These are phyloP conservation scores for Linnaemya vulpina DNA, from an alignment of 2,888 invertebrate species.

Conservation along the genomic window DNA sequence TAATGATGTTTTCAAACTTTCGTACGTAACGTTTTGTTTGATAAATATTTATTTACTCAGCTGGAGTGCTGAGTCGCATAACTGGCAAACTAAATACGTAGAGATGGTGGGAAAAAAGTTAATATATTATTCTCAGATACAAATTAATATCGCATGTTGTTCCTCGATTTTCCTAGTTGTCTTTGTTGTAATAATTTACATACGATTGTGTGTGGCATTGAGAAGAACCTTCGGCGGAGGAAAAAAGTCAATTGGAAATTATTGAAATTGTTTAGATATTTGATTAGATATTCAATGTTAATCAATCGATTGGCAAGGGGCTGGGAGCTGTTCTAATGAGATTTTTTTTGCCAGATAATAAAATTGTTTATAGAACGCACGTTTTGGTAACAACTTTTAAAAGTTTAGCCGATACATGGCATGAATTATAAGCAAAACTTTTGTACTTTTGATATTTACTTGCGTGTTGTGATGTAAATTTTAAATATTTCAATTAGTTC, in stretches of 20 bases:
- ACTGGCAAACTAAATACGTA: slow-evolving; percentile 47
- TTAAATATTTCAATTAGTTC: too few relatives aligned
- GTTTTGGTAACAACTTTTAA: background rate
- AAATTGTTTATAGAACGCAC: background rate
- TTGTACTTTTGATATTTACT: too few relatives aligned
- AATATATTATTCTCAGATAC: slow-evolving; percentile 31
- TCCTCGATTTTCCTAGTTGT: background rate
- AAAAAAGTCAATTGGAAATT: slow-evolving; percentile 1
- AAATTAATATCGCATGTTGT: slow-evolving; percentile 38
- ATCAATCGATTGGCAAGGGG: background rate
- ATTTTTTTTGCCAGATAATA: background rate
- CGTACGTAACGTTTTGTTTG: slow-evolving; percentile 1
- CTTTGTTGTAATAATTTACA: slow-evolving; percentile 51
- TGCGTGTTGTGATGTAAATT: too few relatives aligned
- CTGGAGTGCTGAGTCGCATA: slow-evolving; percentile 45
- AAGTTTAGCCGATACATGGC: too few relatives aligned
- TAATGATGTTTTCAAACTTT: background rate
- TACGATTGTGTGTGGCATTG: slow-evolving; percentile 58
- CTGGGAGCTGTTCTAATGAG: background rate
- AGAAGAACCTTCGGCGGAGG: slow-evolving; percentile 42
- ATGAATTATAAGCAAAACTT: too few relatives aligned
- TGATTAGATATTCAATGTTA: slow-evolving; percentile 3
- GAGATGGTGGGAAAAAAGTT: slow-evolving; percentile 34
- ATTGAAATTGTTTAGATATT: slow-evolving; percentile 17
- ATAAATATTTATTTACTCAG: slow-evolving; percentile 62